Conservation (phyloP, 2,888 invertebrate species). For the Chrysolina oricalcia region DNA sequence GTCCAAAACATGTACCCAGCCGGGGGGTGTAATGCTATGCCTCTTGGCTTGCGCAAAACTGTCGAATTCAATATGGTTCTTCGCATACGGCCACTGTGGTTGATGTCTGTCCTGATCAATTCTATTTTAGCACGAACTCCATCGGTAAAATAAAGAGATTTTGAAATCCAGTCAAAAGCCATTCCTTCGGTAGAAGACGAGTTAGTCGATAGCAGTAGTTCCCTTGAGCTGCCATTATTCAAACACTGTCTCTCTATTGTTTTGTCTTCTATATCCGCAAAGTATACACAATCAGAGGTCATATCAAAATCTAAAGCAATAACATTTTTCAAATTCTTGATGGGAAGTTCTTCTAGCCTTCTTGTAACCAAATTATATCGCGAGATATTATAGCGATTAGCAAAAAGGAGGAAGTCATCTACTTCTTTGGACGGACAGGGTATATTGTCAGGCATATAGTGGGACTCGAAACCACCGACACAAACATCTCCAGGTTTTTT, state of each 20-base stretch:
- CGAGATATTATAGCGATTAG: slow-evolving; percentile 84
- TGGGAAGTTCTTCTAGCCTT: slow-evolving; percentile 77
- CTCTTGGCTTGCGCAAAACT: slow-evolving; percentile 70
- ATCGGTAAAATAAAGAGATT: slow-evolving; percentile 91
- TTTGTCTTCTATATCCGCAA: slow-evolving; percentile 89
- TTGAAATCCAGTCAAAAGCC: slow-evolving; percentile 92
- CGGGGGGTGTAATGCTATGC: slow-evolving; percentile 86
- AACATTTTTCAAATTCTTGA: slow-evolving; percentile 83
- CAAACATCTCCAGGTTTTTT: slow-evolving; percentile 89
- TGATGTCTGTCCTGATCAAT: slow-evolving; percentile 76
- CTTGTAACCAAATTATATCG: slow-evolving; percentile 65
- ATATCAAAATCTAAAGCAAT: slow-evolving; percentile 92
- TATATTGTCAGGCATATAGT: slow-evolving; percentile 81
- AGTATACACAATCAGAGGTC: slow-evolving; percentile 88
- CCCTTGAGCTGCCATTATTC: slow-evolving; percentile 75
- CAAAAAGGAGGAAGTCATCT: slow-evolving; percentile 86
- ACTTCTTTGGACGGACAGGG: slow-evolving; percentile 81
- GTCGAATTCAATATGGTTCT: slow-evolving; percentile 82
- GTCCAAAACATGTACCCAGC: slow-evolving; percentile 90
- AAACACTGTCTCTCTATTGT: slow-evolving; percentile 86
- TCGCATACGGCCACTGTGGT: slow-evolving; percentile 79
- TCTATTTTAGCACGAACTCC: slow-evolving; percentile 86
- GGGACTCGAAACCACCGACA: slow-evolving; percentile 80
- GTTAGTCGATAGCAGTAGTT: slow-evolving; percentile 83
- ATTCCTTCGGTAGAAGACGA: slow-evolving; percentile 89